These are phyloP conservation scores for Yponomeuta evonymella DNA, from an alignment of 2,888 invertebrate species.

Conservation along the genomic window DNA sequence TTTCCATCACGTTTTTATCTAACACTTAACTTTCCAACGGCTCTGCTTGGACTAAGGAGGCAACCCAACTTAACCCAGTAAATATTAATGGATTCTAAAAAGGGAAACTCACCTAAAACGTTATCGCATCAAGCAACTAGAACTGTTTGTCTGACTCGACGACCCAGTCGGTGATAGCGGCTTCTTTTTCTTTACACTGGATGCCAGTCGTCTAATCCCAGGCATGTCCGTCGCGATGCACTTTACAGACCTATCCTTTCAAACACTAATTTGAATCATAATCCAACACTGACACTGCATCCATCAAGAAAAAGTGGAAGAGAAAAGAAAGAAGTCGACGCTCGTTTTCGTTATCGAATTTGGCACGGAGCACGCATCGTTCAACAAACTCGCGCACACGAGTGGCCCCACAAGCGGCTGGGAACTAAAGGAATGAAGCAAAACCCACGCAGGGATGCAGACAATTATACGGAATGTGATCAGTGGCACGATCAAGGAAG, in stretches of 20 bases:
- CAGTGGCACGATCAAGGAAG: slow-evolving; percentile 28
- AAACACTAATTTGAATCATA: slow-evolving; percentile 28
- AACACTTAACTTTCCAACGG: background rate
- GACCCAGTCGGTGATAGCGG: slow-evolving; percentile 44
- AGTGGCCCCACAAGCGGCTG: slow-evolving; percentile 26
- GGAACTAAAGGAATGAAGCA: slow-evolving; percentile 10
- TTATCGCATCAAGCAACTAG: slow-evolving; percentile 67
- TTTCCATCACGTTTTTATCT: background rate
- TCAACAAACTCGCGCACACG: slow-evolving; percentile 30
- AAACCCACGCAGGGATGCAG: slow-evolving; percentile 53
- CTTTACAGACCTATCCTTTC: slow-evolving; percentile 37
- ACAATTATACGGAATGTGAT: slow-evolving; percentile 32
- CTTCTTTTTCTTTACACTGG: slow-evolving; percentile 72
- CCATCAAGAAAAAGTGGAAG: slow-evolving; percentile 26
- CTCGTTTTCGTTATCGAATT: slow-evolving; percentile 42
- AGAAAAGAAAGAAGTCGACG: background rate
- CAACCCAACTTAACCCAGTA: background rate
- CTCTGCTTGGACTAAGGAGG: background rate
- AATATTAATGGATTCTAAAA: slow-evolving; percentile 5
- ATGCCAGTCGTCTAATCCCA: slow-evolving; percentile 59
- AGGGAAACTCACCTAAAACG: slow-evolving; percentile 64
- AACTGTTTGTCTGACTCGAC: slow-evolving; percentile 49
- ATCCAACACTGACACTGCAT: slow-evolving; percentile 48
- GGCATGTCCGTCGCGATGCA: slow-evolving; percentile 60
- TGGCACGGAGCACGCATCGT: slow-evolving; percentile 43